A percentile compares a stretch with the other conserved stretches of the same genome.
phyloP scores from a whole-genome alignment of 2,888 invertebrate genomes.

The Rapana venosa region DNA sequence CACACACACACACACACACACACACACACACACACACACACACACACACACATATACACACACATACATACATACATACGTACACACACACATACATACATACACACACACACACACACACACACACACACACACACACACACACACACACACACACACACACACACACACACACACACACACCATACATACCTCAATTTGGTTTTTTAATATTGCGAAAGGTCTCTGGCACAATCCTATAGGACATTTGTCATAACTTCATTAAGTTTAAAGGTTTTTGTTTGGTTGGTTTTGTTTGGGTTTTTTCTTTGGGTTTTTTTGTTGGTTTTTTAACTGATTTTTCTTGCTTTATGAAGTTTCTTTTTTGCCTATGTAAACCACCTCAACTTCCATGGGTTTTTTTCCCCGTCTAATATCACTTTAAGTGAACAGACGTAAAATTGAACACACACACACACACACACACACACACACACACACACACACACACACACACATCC shows the following conservation, averaged over 20 bases:
- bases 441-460: not conserved
- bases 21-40: not conserved
- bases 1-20: not conserved
- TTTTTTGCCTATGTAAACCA: not conserved
- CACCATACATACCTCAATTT: not conserved
- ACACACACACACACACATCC: not conserved
- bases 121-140: not conserved
- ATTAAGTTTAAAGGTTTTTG: not conserved
- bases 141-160: not conserved
- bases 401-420: not conserved
- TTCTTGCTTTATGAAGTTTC: not conserved
- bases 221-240: too few species aligned
- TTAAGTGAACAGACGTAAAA: not conserved
- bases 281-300: not conserved
- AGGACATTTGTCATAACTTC: too few species aligned
- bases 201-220: too few species aligned
- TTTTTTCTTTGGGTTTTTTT: not conserved
- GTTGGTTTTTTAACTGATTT: too few species aligned
- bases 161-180: not conserved
- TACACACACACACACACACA: not conserved
- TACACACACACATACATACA: not conserved
- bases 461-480: not conserved
- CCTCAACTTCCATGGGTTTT: not conserved
- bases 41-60: not conserved
- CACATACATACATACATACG: not conserved